Conservation (phyloP, 2,113 vertebrate species). For the Tetrax tetrax region DNA sequence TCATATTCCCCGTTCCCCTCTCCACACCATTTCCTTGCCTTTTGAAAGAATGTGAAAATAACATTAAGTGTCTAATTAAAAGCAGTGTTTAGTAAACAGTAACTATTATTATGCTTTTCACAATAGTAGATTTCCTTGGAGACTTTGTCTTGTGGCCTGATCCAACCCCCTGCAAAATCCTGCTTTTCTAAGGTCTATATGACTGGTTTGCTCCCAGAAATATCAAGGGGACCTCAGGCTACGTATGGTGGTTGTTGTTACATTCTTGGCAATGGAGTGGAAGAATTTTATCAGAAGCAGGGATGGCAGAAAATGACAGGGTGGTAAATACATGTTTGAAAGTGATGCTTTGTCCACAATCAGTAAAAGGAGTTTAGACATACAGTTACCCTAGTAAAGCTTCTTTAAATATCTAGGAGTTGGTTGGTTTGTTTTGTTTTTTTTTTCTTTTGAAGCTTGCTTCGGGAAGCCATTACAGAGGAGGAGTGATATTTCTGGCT, state of each 20-base stretch:
- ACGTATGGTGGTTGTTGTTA: neutral
- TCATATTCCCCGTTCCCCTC: neutral
- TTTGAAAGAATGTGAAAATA: conserved; percentile 34
- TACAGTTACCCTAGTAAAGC: neutral
- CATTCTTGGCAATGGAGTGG: neutral
- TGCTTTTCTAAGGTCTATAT: neutral
- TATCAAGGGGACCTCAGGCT: neutral
- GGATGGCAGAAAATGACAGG: neutral
- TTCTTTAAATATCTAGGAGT: neutral
- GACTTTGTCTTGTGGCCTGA: neutral
- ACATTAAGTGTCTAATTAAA: neutral
- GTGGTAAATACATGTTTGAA: neutral
- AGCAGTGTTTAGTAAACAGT: neutral
- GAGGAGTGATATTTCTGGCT: neutral
- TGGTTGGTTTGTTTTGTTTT: too few relatives aligned
- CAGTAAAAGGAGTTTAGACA: neutral
- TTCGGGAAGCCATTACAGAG: neutral
- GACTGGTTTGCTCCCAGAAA: neutral
- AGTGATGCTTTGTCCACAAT: neutral
- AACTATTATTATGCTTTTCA: neutral
- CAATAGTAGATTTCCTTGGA: neutral
- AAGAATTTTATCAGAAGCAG: neutral
- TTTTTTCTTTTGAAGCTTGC: neutral
- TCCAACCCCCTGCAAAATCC: neutral
- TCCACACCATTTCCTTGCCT: neutral